Evolutionary conservation across 1,140 invertebrate species (phyloP).

Genomic region (Lepidostoma basale): DNA sequence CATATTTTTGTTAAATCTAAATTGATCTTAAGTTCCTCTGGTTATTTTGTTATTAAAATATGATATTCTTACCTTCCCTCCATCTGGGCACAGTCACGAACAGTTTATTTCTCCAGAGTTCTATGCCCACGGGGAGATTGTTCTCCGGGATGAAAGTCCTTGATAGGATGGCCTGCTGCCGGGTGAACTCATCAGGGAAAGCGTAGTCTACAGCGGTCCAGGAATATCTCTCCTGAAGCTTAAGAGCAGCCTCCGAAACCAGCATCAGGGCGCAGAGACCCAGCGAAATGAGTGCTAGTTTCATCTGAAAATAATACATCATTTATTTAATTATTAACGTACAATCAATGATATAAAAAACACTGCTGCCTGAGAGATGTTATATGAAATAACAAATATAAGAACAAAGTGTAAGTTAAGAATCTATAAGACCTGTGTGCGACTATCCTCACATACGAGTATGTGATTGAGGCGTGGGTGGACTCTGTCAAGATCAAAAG

Average conservation of each 20-base stretch:
- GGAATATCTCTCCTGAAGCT: constrained; percentile 70
- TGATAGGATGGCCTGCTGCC: constrained; percentile 66
- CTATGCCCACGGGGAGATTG: constrained; percentile 77
- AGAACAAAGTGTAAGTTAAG: not conserved
- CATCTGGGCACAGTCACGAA: constrained; percentile 81
- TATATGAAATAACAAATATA: too few species aligned
- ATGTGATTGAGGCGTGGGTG: too few species aligned
- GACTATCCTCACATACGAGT: not conserved
- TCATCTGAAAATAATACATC: not conserved
- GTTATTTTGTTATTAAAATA: constrained; percentile 14
- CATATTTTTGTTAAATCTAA: too few species aligned
- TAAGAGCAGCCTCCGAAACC: constrained; percentile 57
- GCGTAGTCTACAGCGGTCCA: constrained; percentile 80
- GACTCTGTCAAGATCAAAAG: too few species aligned
- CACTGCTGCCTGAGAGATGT: too few species aligned
- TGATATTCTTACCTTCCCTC: constrained; percentile 62
- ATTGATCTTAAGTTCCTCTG: not conserved
- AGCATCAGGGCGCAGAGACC: constrained; percentile 33
- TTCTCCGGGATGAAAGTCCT: constrained; percentile 74
- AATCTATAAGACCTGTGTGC: not conserved
- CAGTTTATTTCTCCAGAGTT: constrained; percentile 76
- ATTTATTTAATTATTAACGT: not conserved
- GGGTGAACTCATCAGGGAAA: constrained; percentile 66
- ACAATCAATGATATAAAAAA: not conserved
- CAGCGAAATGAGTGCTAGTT: not conserved